Evolutionary conservation across 2,113 vertebrate genomes (phyloP).

Genomic region (Axis porcinus): DNA sequence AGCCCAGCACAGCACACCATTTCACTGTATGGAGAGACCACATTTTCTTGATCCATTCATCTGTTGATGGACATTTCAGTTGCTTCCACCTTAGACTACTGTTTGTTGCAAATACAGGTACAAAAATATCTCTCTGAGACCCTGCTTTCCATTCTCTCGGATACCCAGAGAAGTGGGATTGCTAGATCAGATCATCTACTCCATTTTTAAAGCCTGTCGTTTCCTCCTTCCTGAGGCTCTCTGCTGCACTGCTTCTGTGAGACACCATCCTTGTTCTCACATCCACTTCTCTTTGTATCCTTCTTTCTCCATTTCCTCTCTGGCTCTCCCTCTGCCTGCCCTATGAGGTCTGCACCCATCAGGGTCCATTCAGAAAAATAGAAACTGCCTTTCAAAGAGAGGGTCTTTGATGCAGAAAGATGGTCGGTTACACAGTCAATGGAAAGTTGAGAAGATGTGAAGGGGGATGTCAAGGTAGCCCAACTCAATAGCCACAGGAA

Average conservation of each 20-base stretch:
- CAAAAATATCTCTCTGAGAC: not conserved
- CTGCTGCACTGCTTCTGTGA: not conserved
- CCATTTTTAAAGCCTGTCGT: not conserved
- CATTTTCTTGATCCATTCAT: not conserved
- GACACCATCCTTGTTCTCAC: not conserved
- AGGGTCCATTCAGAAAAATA: not conserved
- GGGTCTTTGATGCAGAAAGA: not conserved
- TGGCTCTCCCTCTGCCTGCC: not conserved
- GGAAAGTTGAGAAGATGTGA: not conserved
- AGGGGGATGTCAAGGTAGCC: not conserved
- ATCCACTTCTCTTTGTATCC: not conserved
- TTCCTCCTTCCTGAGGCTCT: not conserved
- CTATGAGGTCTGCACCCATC: not conserved
- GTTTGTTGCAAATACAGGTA: not conserved
- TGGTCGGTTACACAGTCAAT: not conserved
- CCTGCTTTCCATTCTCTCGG: not conserved
- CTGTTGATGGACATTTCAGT: not conserved
- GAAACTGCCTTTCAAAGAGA: not conserved
- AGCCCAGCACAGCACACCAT: not conserved
- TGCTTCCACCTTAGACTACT: not conserved
- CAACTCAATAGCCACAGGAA: not conserved
- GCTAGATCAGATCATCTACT: not conserved
- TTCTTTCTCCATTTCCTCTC: not conserved
- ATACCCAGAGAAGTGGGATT: not conserved
- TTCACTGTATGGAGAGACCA: not conserved